Percentiles rank a stretch among this genome's conserved stretches.
Conservation (phyloP, 2,888 invertebrate genomes). For the Orchestes rusci region DNA sequence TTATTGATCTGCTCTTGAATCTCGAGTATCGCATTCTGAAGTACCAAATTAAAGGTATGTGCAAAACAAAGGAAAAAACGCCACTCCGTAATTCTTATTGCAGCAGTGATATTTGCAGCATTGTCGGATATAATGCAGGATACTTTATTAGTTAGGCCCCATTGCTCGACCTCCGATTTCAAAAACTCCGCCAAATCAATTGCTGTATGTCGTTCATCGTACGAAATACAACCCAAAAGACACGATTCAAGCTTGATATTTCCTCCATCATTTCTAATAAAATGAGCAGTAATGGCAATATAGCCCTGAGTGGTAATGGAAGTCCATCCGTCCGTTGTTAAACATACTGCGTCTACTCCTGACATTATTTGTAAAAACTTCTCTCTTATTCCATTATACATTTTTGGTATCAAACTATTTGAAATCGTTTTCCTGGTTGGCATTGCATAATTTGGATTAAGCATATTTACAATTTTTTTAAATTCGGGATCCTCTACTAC, state of each 20-base stretch:
- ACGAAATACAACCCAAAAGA: conserved; percentile 14
- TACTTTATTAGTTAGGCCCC: conserved; percentile 15
- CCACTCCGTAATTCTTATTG: conserved; percentile 12
- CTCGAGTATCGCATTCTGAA: conserved; percentile 9
- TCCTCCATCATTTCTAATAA: conserved; percentile 12
- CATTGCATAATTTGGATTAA: conserved; percentile 9
- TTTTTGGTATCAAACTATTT: conserved; percentile 18
- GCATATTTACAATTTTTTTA: conserved; percentile 13
- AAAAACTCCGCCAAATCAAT: conserved; percentile 14
- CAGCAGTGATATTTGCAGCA: conserved; percentile 15
- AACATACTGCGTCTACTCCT: conserved; percentile 5
- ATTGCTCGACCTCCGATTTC: conserved; percentile 8
- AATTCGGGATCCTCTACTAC: conserved; percentile 15
- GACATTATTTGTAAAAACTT: conserved; percentile 20
- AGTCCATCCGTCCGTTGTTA: conserved; percentile 22
- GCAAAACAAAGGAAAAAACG: conserved; percentile 19
- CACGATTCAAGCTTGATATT: conserved; percentile 5
- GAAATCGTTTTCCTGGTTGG: conserved; percentile 11
- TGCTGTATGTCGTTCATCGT: conserved; percentile 13
- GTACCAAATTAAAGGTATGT: conserved; percentile 17
- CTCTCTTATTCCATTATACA: conserved; percentile 21
- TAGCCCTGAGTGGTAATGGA: conserved; percentile 17
- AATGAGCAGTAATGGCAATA: conserved; percentile 20
- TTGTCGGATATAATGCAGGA: conserved; percentile 14
- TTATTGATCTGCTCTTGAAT: background rate